Base-by-base conservation (phyloP, 2,113 vertebrate genomes). In the Cheirogaleus medius region DNA sequence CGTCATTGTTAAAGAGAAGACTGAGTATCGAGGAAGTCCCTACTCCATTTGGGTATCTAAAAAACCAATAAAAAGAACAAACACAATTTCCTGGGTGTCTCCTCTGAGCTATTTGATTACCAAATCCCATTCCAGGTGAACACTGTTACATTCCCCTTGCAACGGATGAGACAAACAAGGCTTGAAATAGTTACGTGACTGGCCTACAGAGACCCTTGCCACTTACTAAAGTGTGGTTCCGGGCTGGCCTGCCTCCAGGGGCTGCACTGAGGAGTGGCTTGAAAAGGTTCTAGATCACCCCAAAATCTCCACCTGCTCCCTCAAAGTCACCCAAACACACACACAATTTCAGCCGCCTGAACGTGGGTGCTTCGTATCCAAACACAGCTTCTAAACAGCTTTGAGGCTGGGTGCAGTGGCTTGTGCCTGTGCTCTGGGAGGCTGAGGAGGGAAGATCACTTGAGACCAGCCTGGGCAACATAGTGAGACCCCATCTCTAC, bases 71-170 rank as follows among this genome's bases (percentile, higher is more conserved):
- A 21, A 44, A 39, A 58, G 25, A 6, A 14, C 37, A 82, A 56
- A 25, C 0, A 25, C 15, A 66, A 49, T 13, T n/a, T 81, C 34
- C 56, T 5, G 39, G 47, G 17, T 6, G 0, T 54, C 5, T n/a
- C 34, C 64, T 42, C 44, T 54, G 54, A 60, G 29, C 21, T 64
- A 23, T 27, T 44, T 2, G 34, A 58, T 47, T 13, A 49, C 58
- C 23, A 81, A 49, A 87, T 74, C 15, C 11, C 23, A 29, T 47
- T 47, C 27, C 15, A 54, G 9, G 23, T 5, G 21, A 64, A 10
- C 0, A 0, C 5, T 3, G 5, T 25, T 12, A 34, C 8, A 47
- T 20, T 13, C 12, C 17, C 4, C 64, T n/a, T 2, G 4, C 6
- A 80, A 21, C 9, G 9, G 37, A 44, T 11, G 12, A n/a, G 66